Evolutionary conservation across 2,797 vertebrate species (phyloP), one percentile per base, ranked within the genome.

Genomic region (Danio jaintianensis): DNA sequence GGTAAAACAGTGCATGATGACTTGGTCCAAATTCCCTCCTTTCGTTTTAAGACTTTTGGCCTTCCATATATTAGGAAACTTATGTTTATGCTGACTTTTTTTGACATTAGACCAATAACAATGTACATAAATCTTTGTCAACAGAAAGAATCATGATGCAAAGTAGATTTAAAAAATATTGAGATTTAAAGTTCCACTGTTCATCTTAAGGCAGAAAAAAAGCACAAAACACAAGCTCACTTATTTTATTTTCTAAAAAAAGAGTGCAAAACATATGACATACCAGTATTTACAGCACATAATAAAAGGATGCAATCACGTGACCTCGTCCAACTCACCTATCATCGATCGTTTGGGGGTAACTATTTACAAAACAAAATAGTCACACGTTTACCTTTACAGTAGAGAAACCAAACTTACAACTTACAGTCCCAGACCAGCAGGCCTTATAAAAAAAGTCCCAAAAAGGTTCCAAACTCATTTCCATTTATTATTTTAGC

Each of bases 211-310:
- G 58, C 15, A 55, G 81, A 42, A 40, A 89, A 58, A 59, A 61
- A 56, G 15, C 62, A 48, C 43, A 62, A 56, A 79, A 90, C 88
- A 89, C 91, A 86, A 91, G 91, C 91, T 89, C 81, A 75, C 90
- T 92, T 93, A 91, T 92, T 94, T 87, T 84, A 87, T 88, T 87
- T 87, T 78, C 69, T 86, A 79, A 86, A 88, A 89, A 88, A 88
- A 82, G 83, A 76, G 75, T 88, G 85, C 90, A 93, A 94, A 89
- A 88, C 84, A 85, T 84, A 89, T 91, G 90, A 90, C 89, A 91
- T 91, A 89, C 84, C 78, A 53, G 48, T 93, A 89, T 94, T 36
- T 94, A 94, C 92, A 94, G 82, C 91, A 92, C 86, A 88, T 92
- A 83, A 92, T 91, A 93, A 92, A 89, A 64, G 82, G 84, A 92